Evolutionary conservation across 2,113 vertebrate species (phyloP), one percentile per base, ranked within the genome.

Genomic region (Otolemur garnettii): DNA sequence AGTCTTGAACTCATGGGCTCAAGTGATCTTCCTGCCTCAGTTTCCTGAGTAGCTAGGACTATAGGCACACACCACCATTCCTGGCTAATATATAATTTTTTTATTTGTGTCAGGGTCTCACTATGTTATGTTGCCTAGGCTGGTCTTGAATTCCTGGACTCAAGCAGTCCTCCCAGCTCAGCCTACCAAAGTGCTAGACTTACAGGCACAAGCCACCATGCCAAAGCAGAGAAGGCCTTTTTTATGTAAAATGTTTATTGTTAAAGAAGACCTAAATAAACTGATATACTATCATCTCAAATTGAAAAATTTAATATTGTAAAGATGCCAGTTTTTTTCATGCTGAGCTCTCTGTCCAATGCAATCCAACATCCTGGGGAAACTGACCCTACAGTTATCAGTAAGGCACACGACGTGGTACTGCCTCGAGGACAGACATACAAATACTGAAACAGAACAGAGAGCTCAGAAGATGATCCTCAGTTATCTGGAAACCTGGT

Each of bases 291-390:
- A 45, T 78, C 68, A n/a, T 71, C 42, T 83, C 22, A 4, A 22
- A 66, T 87, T 59, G 30, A 77, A 53, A 71, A 84, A 93, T 79
- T 64, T 33, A 87, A 50, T 66, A 87, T 35, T 18, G 1, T 38
- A 83, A 87, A 91, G 75, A 82, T 57, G 42, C 50, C 62, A 71
- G 4, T 90, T 97, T n/a, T 62, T 81, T 85, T 19, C 24, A 89
- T 38, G 80, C 18, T 18, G 24, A 88, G 60, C 21, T 45, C 38
- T n/a, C 18, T 1, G 0, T 68, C n/a, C 85, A 50, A 2, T 38
- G 42, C 60, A 53, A 86, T 35, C 42, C 15, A 53, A 87, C 21
- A 72, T 8, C 50, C 18, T 4, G 28, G 18, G 60, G 26, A 90
- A 74, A 78, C 53, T 85, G 24, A 57, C 13, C 22, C 69, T 50